A percentile compares a stretch with the other conserved stretches of the same genome.
These are phyloP conservation scores for Apogon talboti DNA, from an alignment of 2,797 vertebrate species.

Conservation along the genomic window DNA sequence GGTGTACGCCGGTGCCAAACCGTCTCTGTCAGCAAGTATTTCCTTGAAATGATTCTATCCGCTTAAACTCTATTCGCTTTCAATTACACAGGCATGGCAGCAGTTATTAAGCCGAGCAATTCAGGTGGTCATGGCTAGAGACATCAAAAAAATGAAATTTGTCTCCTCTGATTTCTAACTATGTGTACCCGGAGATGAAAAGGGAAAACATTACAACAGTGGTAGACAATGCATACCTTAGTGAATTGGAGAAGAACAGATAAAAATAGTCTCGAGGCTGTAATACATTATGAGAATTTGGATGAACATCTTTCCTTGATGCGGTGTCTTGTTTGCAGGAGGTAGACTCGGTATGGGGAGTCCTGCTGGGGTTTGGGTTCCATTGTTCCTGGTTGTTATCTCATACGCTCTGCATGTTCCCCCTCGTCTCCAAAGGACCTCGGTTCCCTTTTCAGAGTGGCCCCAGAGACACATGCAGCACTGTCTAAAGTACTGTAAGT, in stretches of 20 bases:
- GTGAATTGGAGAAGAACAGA: conserved; percentile 36
- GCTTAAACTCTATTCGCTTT: conserved; percentile 29
- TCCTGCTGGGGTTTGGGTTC: conserved; percentile 62
- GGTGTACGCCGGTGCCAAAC: conserved; percentile 14
- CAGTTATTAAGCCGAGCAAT: conserved; percentile 36
- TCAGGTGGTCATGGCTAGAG: conserved; percentile 22
- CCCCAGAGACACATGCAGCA: conserved; percentile 58
- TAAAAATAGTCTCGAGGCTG: conserved; percentile 58
- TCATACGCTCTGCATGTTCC: conserved; percentile 50
- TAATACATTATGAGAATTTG: conserved; percentile 58
- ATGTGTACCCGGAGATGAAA: conserved; percentile 43
- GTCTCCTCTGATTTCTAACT: conserved; percentile 47
- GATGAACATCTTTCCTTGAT: conserved; percentile 56
- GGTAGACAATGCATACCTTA: conserved; percentile 42
- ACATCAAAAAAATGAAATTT: conserved; percentile 45
- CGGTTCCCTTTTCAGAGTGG: conserved; percentile 56
- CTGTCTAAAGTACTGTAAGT: conserved; percentile 60
- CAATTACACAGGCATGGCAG: conserved; percentile 31
- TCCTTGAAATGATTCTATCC: conserved; percentile 24
- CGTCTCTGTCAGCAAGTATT: conserved; percentile 20
- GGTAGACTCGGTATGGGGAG: conserved; percentile 41
- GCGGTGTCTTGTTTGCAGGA: conserved; percentile 59
- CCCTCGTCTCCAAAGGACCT: conserved; percentile 48
- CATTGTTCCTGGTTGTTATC: conserved; percentile 73
- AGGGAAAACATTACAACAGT: conserved; percentile 28